Evolutionary conservation across 2,113 vertebrate genomes (phyloP).

Genomic region (Stegostoma tigrinum): DNA sequence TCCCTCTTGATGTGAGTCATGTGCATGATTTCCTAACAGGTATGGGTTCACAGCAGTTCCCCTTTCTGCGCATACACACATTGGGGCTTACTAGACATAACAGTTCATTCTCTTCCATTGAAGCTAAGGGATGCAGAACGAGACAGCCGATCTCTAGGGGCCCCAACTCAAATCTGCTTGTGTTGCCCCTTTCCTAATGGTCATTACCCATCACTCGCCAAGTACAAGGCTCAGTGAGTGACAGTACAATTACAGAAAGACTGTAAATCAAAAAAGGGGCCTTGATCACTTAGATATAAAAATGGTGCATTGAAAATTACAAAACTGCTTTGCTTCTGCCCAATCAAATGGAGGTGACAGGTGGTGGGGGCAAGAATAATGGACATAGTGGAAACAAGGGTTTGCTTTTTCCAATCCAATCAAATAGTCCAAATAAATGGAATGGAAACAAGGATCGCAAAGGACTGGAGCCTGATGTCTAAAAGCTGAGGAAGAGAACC

Average conservation of each 20-base stretch:
- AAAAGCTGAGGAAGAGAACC: background rate
- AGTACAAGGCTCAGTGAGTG: background rate
- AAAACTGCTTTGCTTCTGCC: background rate
- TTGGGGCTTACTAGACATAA: background rate
- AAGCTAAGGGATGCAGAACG: background rate
- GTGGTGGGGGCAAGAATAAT: background rate
- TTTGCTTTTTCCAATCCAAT: no score
- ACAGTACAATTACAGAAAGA: background rate
- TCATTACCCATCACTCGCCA: background rate
- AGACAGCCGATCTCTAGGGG: no score
- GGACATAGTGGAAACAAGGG: background rate
- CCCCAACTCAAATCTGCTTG: background rate
- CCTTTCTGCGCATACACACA: background rate
- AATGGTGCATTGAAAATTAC: background rate
- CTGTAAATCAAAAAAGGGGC: background rate
- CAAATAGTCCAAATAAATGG: no score
- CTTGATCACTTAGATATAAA: background rate
- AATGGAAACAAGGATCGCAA: background rate
- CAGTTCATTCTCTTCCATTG: no score
- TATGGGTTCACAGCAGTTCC: background rate
- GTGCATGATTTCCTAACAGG: background rate
- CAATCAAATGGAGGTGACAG: background rate
- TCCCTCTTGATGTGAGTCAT: background rate
- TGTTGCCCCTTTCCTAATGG: background rate
- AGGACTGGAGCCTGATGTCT: no score